phyloP scores from a whole-genome alignment of 2,888 invertebrate genomes.

The Chymomyza procnemis region DNA sequence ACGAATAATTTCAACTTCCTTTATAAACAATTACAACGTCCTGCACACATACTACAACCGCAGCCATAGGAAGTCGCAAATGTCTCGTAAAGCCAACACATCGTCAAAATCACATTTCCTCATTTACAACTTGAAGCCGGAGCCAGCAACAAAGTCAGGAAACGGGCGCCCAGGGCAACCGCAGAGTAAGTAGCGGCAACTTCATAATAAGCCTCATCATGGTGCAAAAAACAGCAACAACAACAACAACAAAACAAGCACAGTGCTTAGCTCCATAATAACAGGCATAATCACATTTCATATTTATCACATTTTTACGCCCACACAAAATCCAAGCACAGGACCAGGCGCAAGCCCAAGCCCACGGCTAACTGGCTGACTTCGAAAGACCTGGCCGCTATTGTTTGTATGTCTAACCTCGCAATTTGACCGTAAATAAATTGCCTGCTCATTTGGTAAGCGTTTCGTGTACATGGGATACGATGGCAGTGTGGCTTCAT shows the following conservation, averaged over 20 bases:
- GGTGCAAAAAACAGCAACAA: not conserved
- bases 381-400: constrained; percentile 47
- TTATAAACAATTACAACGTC: constrained; percentile 72
- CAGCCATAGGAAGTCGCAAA: not conserved
- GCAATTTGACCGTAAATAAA: constrained; percentile 77
- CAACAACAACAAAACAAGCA: constrained; percentile 11
- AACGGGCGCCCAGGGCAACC: constrained; percentile 59
- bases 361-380: not conserved
- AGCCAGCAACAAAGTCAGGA: not conserved
- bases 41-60: constrained; percentile 14
- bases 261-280: constrained; percentile 60
- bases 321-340: not conserved
- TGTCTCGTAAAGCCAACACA: constrained; percentile 68
- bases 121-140: constrained; percentile 31
- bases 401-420: constrained; percentile 63
- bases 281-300: constrained; percentile 74
- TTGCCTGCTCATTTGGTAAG: constrained; percentile 74
- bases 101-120: constrained; percentile 75
- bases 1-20: constrained; percentile 68
- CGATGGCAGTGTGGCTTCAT: constrained; percentile 40
- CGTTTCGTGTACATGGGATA: constrained; percentile 35
- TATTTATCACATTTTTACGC: constrained; percentile 73
- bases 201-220: constrained; percentile 70
- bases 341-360: not conserved
- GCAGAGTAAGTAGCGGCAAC: constrained; percentile 46